Evolutionary conservation across 2,797 vertebrate species (phyloP).

Genomic region (Cyprinella venusta): DNA sequence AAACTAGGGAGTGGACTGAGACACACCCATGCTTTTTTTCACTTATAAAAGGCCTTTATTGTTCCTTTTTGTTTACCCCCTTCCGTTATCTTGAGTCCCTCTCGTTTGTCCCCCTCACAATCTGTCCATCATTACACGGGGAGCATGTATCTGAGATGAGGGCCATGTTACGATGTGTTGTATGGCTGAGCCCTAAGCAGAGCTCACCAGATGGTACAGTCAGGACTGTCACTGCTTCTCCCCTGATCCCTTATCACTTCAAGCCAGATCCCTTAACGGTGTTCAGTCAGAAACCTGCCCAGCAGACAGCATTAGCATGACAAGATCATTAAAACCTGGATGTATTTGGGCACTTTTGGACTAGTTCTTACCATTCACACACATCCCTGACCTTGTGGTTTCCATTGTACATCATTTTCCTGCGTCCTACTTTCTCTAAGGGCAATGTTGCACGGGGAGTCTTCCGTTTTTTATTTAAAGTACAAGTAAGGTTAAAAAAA

Average conservation of each 20-base stretch:
- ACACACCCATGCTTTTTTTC: background rate
- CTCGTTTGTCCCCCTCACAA: slow-evolving; percentile 22
- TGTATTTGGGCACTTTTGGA: slow-evolving; percentile 3
- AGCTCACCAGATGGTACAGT: slow-evolving; percentile 57
- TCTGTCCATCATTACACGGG: slow-evolving; percentile 44
- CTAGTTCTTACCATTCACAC: slow-evolving; percentile 16
- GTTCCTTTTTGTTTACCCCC: background rate
- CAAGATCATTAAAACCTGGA: slow-evolving; percentile 38
- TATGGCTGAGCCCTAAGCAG: slow-evolving; percentile 42
- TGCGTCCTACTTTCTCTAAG: slow-evolving; percentile 43
- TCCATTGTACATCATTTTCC: slow-evolving; percentile 39
- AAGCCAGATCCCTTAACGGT: slow-evolving; percentile 39
- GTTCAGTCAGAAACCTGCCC: slow-evolving; percentile 11
- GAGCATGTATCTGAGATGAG: slow-evolving; percentile 35
- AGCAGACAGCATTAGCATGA: slow-evolving; percentile 27
- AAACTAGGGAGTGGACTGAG: background rate
- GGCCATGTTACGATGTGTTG: slow-evolving; percentile 45
- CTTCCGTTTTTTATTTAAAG: slow-evolving; percentile 45
- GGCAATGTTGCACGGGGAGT: slow-evolving; percentile 37
- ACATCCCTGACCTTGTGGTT: slow-evolving; percentile 12
- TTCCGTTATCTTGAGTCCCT: background rate
- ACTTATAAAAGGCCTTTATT: slow-evolving; percentile 5
- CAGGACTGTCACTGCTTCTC: slow-evolving; percentile 40
- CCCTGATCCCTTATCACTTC: slow-evolving; percentile 38
- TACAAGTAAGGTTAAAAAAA: slow-evolving; percentile 50